Percentiles rank a stretch among this genome's conserved stretches.
Evolutionary conservation across 2,797 vertebrate species (phyloP).

Genomic region (Enteromius anoplus): DNA sequence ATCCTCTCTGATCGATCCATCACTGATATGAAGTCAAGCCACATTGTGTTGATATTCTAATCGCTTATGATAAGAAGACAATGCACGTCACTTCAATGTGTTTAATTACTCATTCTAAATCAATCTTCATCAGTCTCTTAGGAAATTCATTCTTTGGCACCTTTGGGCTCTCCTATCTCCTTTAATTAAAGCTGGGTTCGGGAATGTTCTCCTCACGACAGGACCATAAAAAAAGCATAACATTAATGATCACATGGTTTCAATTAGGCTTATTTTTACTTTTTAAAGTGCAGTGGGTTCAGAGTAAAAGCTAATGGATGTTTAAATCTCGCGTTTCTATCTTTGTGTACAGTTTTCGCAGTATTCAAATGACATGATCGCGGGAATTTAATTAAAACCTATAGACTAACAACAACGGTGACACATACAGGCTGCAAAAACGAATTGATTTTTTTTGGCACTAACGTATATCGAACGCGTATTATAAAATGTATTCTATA

Average conservation of each 20-base stretch:
- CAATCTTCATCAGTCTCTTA: neutral
- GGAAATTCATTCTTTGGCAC: neutral
- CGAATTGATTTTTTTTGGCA: neutral
- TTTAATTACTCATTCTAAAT: constrained; percentile 27
- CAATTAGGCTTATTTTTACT: neutral
- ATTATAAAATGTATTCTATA: neutral
- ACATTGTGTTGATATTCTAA: constrained; percentile 15
- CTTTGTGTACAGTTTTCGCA: neutral
- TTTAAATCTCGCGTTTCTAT: neutral
- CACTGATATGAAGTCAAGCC: constrained; percentile 17
- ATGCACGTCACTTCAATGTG: constrained; percentile 8
- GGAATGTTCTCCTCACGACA: neutral
- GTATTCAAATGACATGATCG: neutral
- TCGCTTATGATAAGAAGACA: constrained; percentile 42
- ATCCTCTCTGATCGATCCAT: neutral
- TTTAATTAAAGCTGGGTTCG: neutral
- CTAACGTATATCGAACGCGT: neutral
- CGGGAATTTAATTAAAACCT: neutral
- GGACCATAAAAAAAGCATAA: neutral
- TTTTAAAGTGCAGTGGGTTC: neutral
- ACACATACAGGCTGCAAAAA: neutral
- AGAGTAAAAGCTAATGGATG: neutral
- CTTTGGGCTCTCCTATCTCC: neutral
- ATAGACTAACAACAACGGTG: neutral
- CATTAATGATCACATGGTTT: neutral